Percentiles rank a stretch among this genome's conserved stretches.
Conservation (phyloP, 2,888 invertebrate species). For the Heliconius aoede region DNA sequence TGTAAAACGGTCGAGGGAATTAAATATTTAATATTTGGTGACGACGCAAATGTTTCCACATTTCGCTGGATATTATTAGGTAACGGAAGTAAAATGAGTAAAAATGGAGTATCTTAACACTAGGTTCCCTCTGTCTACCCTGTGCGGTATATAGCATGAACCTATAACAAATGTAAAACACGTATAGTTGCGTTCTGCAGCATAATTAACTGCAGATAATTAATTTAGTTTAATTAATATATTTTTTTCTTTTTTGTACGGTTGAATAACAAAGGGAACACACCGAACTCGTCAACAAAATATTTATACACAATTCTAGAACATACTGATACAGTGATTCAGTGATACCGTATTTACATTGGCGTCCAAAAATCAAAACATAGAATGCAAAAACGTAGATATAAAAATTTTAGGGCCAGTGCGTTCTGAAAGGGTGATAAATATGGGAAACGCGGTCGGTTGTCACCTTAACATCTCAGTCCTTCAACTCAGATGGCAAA, state of each 20-base stretch:
- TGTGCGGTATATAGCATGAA: too few relatives aligned
- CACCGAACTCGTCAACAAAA: constrained; percentile 1
- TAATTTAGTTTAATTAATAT: too few relatives aligned
- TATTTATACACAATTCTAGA: constrained; percentile 28
- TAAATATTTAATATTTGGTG: too few relatives aligned
- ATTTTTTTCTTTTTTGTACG: background rate
- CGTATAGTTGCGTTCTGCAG: constrained; percentile 67
- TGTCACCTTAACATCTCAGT: constrained; percentile 67
- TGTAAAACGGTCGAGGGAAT: constrained; percentile 70
- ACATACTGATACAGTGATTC: constrained; percentile 25
- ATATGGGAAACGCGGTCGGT: constrained; percentile 63
- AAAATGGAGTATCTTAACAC: too few relatives aligned
- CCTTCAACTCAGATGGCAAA: constrained; percentile 72
- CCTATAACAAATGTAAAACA: too few relatives aligned
- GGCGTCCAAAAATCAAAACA: constrained; percentile 38
- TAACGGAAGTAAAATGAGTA: too few relatives aligned
- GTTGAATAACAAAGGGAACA: background rate
- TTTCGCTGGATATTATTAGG: too few relatives aligned
- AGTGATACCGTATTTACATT: constrained; percentile 11
- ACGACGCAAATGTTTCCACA: too few relatives aligned
- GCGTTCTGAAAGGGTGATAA: constrained; percentile 66
- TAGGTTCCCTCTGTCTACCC: too few relatives aligned
- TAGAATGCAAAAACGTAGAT: constrained; percentile 43
- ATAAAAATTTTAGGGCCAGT: constrained; percentile 51
- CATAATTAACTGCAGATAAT: too few relatives aligned